Evolutionary conservation across 2,797 vertebrate genomes (phyloP).

Genomic region (Acipenser ruthenus): DNA sequence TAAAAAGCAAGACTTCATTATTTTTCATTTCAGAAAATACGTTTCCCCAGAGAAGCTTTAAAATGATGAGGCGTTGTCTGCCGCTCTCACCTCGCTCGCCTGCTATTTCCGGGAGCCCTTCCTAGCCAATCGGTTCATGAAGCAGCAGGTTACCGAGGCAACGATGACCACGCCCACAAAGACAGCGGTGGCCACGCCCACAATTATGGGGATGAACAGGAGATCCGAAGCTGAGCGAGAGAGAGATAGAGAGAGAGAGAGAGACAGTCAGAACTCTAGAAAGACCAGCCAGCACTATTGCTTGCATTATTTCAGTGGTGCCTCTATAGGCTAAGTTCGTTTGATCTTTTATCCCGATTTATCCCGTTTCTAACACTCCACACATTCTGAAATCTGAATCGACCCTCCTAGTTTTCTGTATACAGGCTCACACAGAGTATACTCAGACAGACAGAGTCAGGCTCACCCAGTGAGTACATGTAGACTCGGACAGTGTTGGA

Average conservation of each 20-base stretch:
- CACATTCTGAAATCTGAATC: too few species aligned
- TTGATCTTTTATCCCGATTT: too few species aligned
- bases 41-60: constrained; percentile 17
- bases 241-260: not conserved
- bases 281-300: not conserved
- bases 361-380: too few species aligned
- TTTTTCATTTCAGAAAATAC: constrained; percentile 55
- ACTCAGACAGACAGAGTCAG: too few species aligned
- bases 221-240: constrained; percentile 64
- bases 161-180: constrained; percentile 71
- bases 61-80: not conserved
- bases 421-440: not conserved
- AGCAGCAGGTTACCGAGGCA: constrained; percentile 77
- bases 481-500: constrained; percentile 66
- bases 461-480: constrained; percentile 70
- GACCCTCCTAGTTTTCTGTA: too few species aligned
- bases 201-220: constrained; percentile 71
- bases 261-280: not conserved
- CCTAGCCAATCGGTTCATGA: constrained; percentile 68
- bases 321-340: too few species aligned
- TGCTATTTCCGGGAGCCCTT: constrained; percentile 51
- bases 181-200: constrained; percentile 73
- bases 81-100: not conserved
- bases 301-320: too few species aligned
- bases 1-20: not conserved